Evolutionary conservation across 2,888 invertebrate genomes (phyloP), one percentile per base, ranked within the genome.

Genomic region (Idaea aversata): DNA sequence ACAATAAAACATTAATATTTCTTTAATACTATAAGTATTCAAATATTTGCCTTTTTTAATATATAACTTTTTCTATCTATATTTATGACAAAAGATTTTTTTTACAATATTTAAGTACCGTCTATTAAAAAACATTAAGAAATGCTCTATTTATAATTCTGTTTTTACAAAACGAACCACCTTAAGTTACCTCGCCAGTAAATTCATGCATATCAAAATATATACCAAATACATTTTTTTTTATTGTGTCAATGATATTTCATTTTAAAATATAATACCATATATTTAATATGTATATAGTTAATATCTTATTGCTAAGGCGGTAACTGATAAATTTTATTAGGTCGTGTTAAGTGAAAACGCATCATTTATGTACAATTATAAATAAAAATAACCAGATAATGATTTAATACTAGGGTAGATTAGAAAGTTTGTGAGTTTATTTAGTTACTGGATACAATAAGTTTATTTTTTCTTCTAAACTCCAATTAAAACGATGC

Each of bases 161-260:
- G 77, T 76, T 76, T 79, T 80, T 83, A 81, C 80, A 84, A 80
- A 83, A 77, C 76, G 73, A 75, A 76, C 73, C 75, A 77, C 78
- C 80, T 74, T 81, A 77, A 81, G 79, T 77, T 71, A 75, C 76
- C 77, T 84, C 84, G 79, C 83, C 81, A 80, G 86, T 88, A 91
- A 90, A 91, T 86, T 84, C 84, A 87, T 83, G 82, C 84, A 85
- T 91, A 91, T 90, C 89, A 91, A 91, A 91, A 91, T 91, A 91
- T 90, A 90, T 90, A 85, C 85, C 85, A 80, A 87, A 87, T 86
- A 84, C 84, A 85, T 84, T 85, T 47, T 84, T 85, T 47, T 47
- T 47, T 84, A 79, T 80, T 81, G 81, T 77, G 81, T 83, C 80
- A 77, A 76, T 83, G 85, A 85, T 84, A 83, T 81, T 66, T 77